Percentiles rank a stretch among this genome's conserved stretches.
These are phyloP conservation scores for Anthonomus grandis DNA, from an alignment of 1,140 invertebrate species.

Conservation along the genomic window DNA sequence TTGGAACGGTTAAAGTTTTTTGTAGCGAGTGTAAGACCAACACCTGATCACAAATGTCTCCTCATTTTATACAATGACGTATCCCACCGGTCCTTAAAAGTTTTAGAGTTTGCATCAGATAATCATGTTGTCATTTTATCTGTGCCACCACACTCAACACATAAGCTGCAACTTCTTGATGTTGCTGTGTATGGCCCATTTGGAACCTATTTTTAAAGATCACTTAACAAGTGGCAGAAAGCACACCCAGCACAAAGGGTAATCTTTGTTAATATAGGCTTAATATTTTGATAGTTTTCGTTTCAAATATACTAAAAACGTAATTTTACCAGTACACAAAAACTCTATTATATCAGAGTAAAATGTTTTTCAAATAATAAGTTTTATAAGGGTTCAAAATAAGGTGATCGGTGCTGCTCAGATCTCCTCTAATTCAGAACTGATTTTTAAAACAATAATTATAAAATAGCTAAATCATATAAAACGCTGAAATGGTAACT, in stretches of 20 bases:
- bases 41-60: neutral
- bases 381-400: too few relatives aligned
- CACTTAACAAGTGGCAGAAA: neutral
- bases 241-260: neutral
- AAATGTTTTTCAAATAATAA: too few relatives aligned
- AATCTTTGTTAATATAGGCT: slow-evolving; percentile 23
- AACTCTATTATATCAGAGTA: too few relatives aligned
- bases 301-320: too few relatives aligned
- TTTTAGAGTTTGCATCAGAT: neutral
- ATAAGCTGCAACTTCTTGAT: neutral
- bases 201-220: neutral
- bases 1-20: neutral
- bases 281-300: too few relatives aligned
- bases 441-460: too few relatives aligned
- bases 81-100: neutral
- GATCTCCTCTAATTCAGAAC: too few relatives aligned
- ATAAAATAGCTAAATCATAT: too few relatives aligned
- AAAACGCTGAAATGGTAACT: too few relatives aligned
- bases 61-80: neutral
- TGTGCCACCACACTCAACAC: neutral
- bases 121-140: neutral
- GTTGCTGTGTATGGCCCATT: neutral
- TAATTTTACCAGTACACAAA: too few relatives aligned
- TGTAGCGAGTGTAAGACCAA: neutral
- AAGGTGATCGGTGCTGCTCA: too few relatives aligned